A percentile compares a stretch with the other conserved stretches of the same genome.
phyloP scores from a whole-genome alignment of 2,888 invertebrate genomes.

The Polyploca ridens region DNA sequence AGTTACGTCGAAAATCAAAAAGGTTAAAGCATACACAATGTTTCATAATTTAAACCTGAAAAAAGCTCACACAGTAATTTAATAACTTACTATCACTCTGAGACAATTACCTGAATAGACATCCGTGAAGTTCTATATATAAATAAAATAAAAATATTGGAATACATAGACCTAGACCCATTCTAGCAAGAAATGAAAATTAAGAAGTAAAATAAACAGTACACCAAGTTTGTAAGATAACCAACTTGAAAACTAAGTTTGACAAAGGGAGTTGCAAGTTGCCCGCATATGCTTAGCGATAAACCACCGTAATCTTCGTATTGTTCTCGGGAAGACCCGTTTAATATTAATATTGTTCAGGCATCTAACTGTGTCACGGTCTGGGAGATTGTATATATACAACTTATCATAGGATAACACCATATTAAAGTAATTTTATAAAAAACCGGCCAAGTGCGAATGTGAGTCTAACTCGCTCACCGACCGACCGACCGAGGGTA shows the following conservation, averaged over 20 bases:
- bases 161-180: not conserved
- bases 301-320: slow-evolving; percentile 13
- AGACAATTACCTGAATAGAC: not conserved
- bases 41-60: not conserved
- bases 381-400: not conserved
- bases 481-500: too few species aligned
- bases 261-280: slow-evolving; percentile 18
- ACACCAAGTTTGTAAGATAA: not conserved
- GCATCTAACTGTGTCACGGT: too few species aligned
- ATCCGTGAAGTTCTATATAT: not conserved
- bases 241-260: slow-evolving; percentile 12
- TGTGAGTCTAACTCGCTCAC: too few species aligned
- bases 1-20: not conserved
- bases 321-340: not conserved
- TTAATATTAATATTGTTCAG: not conserved
- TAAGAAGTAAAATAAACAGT: not conserved
- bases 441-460: too few species aligned
- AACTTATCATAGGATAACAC: not conserved
- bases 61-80: not conserved
- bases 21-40: not conserved
- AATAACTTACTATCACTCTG: not conserved
- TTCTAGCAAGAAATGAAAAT: not conserved
- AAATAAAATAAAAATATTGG: not conserved
- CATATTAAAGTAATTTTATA: too few species aligned
- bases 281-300: slow-evolving; percentile 26